These are phyloP conservation scores for Alcedo atthis DNA, from an alignment of 2,797 vertebrate species.

Conservation along the genomic window DNA sequence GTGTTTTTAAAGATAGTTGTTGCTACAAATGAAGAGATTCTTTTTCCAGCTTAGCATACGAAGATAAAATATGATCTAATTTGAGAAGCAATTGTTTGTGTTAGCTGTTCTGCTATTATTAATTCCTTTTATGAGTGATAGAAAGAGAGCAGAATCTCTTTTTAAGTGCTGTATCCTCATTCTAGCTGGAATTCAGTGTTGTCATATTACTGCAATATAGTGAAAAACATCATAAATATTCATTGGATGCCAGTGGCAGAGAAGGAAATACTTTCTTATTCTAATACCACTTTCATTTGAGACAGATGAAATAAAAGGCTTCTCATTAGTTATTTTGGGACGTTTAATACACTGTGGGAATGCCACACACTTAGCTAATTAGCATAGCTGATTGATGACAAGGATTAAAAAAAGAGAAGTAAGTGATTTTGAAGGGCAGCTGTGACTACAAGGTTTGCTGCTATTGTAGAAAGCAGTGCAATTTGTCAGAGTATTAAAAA, in stretches of 20 bases:
- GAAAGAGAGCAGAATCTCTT: slow-evolving; percentile 31
- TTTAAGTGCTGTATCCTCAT: slow-evolving; percentile 40
- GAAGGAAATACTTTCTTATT: slow-evolving; percentile 55
- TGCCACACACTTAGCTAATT: slow-evolving; percentile 2
- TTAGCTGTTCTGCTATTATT: slow-evolving; percentile 57
- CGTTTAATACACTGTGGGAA: slow-evolving; percentile 1
- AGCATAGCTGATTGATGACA: background rate
- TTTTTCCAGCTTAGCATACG: slow-evolving; percentile 40
- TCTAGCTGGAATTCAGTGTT: slow-evolving; percentile 42
- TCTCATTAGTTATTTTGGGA: slow-evolving; percentile 51
- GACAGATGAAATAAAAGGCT: slow-evolving; percentile 43
- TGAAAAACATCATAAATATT: slow-evolving; percentile 69
- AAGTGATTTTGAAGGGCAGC: slow-evolving; percentile 14
- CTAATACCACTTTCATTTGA: slow-evolving; percentile 26
- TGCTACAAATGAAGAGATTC: slow-evolving; percentile 53
- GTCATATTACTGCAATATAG: slow-evolving; percentile 39
- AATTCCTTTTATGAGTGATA: slow-evolving; percentile 58
- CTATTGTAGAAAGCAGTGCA: background rate
- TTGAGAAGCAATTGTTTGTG: slow-evolving; percentile 56
- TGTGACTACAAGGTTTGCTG: background rate
- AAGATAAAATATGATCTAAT: slow-evolving; percentile 68
- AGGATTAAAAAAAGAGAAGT: slow-evolving; percentile 1
- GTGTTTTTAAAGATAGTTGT: slow-evolving; percentile 35
- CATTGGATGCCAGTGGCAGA: slow-evolving; percentile 56
- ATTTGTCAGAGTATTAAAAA: slow-evolving; percentile 8